These are phyloP conservation scores for Nudaria mundana DNA, from an alignment of 2,888 invertebrate genomes.

Conservation along the genomic window DNA sequence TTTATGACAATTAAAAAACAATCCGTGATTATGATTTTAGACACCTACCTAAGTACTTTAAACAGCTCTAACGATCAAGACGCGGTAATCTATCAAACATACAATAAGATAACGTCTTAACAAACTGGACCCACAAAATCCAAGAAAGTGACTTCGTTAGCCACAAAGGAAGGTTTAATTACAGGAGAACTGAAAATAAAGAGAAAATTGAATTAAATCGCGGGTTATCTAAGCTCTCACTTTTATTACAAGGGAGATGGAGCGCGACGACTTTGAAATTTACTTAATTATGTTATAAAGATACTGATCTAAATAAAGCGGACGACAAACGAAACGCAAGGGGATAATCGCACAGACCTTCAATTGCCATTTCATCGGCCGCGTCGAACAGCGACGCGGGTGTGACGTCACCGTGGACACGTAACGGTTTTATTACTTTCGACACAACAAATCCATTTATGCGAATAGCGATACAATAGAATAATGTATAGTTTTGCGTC, in stretches of 20 bases:
- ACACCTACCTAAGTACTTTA: conserved; percentile 14
- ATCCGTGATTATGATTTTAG: too few relatives aligned
- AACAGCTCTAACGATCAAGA: conserved; percentile 10
- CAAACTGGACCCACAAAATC: too few relatives aligned
- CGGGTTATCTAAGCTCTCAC: conserved; percentile 58
- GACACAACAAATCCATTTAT: conserved; percentile 7
- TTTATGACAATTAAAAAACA: too few relatives aligned
- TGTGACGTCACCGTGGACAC: conserved; percentile 17
- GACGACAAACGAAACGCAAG: conserved; percentile 34
- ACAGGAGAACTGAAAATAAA: conserved; percentile 53
- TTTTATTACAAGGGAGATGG: conserved; percentile 61
- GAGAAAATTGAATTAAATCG: conserved; percentile 58
- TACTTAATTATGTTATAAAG: conserved; percentile 69
- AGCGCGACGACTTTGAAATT: conserved; percentile 62
- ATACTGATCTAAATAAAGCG: conserved; percentile 62
- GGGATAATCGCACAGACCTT: conserved; percentile 36
- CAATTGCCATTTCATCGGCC: conserved; percentile 42
- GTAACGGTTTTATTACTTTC: conserved; percentile 24
- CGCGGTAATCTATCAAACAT: conserved; percentile 4
- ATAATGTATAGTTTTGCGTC: too few relatives aligned
- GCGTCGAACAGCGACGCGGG: conserved; percentile 17
- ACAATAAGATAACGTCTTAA: too few relatives aligned
- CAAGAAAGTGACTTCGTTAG: conserved; percentile 45
- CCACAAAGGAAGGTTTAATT: conserved; percentile 52
- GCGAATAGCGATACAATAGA: too few relatives aligned